Evolutionary conservation across 1,140 invertebrate genomes (phyloP), one percentile per base, ranked within the genome.

Genomic region (Hycleus phaleratus): DNA sequence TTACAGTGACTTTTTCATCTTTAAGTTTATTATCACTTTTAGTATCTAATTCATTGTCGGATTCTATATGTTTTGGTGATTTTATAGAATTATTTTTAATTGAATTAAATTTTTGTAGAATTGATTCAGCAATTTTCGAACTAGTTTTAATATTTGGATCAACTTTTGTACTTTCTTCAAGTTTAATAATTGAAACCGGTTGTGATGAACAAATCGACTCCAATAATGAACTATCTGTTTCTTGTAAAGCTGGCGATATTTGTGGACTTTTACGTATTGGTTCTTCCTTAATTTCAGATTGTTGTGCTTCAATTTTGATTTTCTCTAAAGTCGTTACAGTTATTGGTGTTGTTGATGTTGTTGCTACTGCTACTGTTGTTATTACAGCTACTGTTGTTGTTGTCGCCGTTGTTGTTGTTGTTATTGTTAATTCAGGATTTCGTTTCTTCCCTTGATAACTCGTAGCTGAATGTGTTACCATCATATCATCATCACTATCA

Each of bases 161-260:
- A 32, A 32, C 7, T 59, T 73, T 71, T 7, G 71, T 67, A 24
- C 74, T 72, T 11, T 77, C 75, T 62, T 72, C 75, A 68, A 72
- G 76, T 67, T 56, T 78, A 73, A 60, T 55, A 12, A 66, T 55
- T 48, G 66, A 61, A n/a, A 61, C 46, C 1, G 66, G 64, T 46
- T 58, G 65, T 49, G 64, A 58, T 10, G 64, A 61, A 46, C 64
- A 68, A 59, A 71, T 67, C 12, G 65, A 65, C 59, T 71, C 70
- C n/a, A 73, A 59, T 25, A 73, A 50, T 5, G 70, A 61, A 38
- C 67, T 71, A 55, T 73, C 71, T 1, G 67, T 71, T 62, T 73
- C 72, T 67, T 73, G 71, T 26, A 73, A 64, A 9, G 68, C 71
- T 2, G 72, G 69, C 40, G 70, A 65, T 11, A 76, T 72, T 71